phyloP scores from a whole-genome alignment of 1,140 invertebrate species.

The Trachymyrmex septentrionalis region DNA sequence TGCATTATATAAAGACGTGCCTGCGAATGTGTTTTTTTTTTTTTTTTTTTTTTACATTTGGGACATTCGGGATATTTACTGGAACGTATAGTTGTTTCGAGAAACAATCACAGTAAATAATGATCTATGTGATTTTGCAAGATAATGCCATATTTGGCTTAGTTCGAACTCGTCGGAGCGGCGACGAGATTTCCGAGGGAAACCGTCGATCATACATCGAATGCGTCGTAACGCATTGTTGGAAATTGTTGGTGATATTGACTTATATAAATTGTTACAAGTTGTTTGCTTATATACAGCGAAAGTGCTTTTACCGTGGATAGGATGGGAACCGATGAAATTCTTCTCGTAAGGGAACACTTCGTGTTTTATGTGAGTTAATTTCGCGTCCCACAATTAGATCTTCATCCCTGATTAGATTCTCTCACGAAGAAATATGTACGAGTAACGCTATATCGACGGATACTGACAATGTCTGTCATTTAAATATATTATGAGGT shows the following conservation, averaged over 20 bases:
- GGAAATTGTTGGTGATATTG: conserved; percentile 36
- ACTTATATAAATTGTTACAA: conserved; percentile 49
- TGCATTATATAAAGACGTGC: conserved; percentile 16
- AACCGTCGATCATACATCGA: not conserved
- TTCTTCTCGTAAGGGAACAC: not conserved
- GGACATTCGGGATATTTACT: conserved; percentile 3
- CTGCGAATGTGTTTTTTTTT: conserved; percentile 28
- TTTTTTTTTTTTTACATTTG: conserved; percentile 29
- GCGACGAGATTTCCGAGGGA: not conserved
- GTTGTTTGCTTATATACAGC: conserved; percentile 42
- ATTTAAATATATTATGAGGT: conserved; percentile 7
- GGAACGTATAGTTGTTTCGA: not conserved
- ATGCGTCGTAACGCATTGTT: not conserved
- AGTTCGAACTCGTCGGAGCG: not conserved
- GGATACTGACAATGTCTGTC: conserved; percentile 36
- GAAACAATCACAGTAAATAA: conserved; percentile 5
- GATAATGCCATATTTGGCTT: not conserved
- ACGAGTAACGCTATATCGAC: not conserved
- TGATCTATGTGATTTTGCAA: not conserved
- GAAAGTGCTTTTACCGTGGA: conserved; percentile 42
- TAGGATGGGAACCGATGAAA: not conserved
- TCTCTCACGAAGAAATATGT: not conserved
- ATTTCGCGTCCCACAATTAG: conserved; percentile 1
- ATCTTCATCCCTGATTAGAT: not conserved
- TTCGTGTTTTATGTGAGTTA: not conserved